Base-by-base conservation (phyloP, 2,113 vertebrate species). In the Syngnathus floridae region DNA sequence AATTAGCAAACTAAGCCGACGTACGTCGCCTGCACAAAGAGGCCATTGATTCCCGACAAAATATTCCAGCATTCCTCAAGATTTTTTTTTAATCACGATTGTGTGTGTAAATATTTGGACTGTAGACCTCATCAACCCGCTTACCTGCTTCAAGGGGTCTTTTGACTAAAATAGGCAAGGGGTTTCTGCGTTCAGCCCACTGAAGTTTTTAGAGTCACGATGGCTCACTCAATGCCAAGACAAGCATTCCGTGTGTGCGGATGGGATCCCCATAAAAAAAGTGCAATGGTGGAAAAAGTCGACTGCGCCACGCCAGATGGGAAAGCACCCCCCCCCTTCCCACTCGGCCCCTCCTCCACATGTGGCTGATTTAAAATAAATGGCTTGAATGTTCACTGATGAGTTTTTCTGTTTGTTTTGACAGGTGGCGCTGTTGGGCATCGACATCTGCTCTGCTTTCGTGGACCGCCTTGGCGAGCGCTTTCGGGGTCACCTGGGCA, bases 351-450 rank as follows among this genome's bases (percentile, higher is more conserved):
- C 6, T 14, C 43, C 14, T 46, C 13, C 5, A 46, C 43, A 46
- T 46, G 43, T 17, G 43, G 43, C 43, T 46, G 40, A 41, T 41
- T 41, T 41, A 13, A 41, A 12, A 13, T 41, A 41, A 41, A 41
- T 12, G 14, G 43, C 2, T 54, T 22, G 22, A 26, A 26, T 54
- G 4, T 52, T 52, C 54, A 0, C 10, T 9, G 45, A 4, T 72
- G 72, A 70, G 60, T 12, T 73, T 74, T 51, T 63, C 2, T 22
- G n/a, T 40, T 10, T 68, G 46, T 89, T 43, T 66, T 74, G 77
- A n/a, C 82, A 98, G 96, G 94, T 98, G 75, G 90, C 92, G 0
- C 83, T 97, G 67, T 81, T 98, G 90, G 96, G 95, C 74, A 89
- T 98, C 66, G 94, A 97, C 81, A 92, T 97, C 85, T 87, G 94